Percentiles rank a stretch among this genome's conserved stretches.
These are phyloP conservation scores for Paracanthobrama guichenoti DNA, from an alignment of 2,113 vertebrate species.

Conservation along the genomic window DNA sequence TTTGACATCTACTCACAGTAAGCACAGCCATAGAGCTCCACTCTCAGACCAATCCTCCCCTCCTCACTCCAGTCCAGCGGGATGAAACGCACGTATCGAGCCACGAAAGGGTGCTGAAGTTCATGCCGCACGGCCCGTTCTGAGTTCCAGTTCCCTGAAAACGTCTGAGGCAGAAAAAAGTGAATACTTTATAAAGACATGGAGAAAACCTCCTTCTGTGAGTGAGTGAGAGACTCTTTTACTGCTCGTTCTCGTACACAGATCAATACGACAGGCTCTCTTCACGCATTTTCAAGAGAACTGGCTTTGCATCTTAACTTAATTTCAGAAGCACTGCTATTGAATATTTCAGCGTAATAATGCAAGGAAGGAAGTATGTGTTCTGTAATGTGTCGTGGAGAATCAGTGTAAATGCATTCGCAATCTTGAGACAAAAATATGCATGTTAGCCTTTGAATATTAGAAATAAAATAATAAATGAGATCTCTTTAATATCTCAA, in stretches of 20 bases:
- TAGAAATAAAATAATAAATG: not conserved
- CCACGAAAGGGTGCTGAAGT: conserved; percentile 81
- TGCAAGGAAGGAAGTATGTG: not conserved
- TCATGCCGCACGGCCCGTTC: conserved; percentile 85
- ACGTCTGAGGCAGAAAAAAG: conserved; percentile 76
- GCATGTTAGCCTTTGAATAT: not conserved
- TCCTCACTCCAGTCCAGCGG: conserved; percentile 86
- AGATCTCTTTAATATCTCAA: not conserved
- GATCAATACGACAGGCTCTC: not conserved
- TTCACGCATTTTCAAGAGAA: not conserved
- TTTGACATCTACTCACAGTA: conserved; percentile 83
- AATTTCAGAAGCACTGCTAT: conserved; percentile 28
- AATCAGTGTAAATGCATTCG: conserved; percentile 9
- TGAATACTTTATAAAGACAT: not conserved
- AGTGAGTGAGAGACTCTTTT: conserved; percentile 15
- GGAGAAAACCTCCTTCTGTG: not conserved
- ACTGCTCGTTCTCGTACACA: conserved; percentile 3
- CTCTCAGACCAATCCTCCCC: conserved; percentile 86
- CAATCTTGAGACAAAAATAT: not conserved
- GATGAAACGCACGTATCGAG: conserved; percentile 87
- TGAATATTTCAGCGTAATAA: not conserved
- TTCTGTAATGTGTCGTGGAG: not conserved
- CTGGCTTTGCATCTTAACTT: conserved; percentile 8
- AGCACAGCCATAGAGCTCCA: conserved; percentile 90
- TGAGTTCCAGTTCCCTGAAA: conserved; percentile 90